Evolutionary conservation across 2,888 invertebrate genomes (phyloP), one percentile per base, ranked within the genome.

Genomic region (Ornithoptera priamus): DNA sequence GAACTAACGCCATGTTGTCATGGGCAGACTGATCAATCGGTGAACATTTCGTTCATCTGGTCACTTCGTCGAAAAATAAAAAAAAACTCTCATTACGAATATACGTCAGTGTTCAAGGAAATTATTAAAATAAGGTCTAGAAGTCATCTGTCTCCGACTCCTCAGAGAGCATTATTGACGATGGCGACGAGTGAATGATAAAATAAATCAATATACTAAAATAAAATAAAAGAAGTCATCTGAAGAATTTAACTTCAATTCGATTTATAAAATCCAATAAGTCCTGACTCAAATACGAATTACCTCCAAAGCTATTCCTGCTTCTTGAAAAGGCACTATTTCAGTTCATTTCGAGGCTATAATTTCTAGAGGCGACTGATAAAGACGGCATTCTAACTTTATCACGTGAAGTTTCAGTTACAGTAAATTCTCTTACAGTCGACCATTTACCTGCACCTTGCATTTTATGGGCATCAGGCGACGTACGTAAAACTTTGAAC

Each of bases 361-460:
- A 69, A 66, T 62, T 69, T 66, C 57, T 66, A 59, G 62, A 62
- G 53, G 57, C 62, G 69, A 62, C 69, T 62, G 65, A 62, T 69
- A 66, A 69, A 65, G 69, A 66, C 62, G 59, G 70, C 62, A 67
- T 70, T 70, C 60, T 46, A 70, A 70, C 70, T 67, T 70, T 70
- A 70, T 66, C 63, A 59, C 62, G 58, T 66, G 62, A 67, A 70
- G 42, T 70, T 70, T 66, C 59, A 20, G 62, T 66, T 70, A 36
- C 59, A 63, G 59, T 70, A 70, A 70, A 70, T 70, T 70, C 63
- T 46, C 63, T 22, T n/a, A 22, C 58, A 17, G 53, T 59, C 63
- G 22, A 63, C 66, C 58, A 63, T 67, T 70, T 59, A 30, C 42
- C 17, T 69, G 58, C 69, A 70, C 62, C 66, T 62, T 62, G 63